Evolutionary conservation across 2,113 vertebrate genomes (phyloP).

Genomic region (Tetrao urogallus): DNA sequence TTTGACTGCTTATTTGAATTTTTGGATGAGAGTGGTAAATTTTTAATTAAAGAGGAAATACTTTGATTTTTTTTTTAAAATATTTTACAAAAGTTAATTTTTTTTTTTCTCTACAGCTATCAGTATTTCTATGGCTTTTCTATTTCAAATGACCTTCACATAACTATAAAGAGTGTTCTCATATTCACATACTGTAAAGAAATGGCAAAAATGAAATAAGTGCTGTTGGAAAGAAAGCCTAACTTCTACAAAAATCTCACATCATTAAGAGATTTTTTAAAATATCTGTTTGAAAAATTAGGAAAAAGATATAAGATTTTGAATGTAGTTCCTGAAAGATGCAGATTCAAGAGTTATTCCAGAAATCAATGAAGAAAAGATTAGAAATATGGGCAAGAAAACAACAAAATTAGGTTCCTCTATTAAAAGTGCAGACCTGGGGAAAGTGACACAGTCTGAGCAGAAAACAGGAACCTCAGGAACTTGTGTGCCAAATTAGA

Average conservation of each 20-base stretch:
- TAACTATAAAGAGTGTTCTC: not conserved
- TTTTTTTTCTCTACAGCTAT: not conserved
- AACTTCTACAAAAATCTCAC: not conserved
- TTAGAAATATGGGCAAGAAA: not conserved
- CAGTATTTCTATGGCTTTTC: not conserved
- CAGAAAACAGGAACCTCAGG: not conserved
- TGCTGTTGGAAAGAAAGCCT: not conserved
- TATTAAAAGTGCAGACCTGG: not conserved
- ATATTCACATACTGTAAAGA: not conserved
- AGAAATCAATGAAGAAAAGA: not conserved
- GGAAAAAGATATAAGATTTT: not conserved
- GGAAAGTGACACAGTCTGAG: not conserved
- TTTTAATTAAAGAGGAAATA: not conserved
- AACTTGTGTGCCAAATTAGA: not conserved
- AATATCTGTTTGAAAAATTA: fast-evolving
- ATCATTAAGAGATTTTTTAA: not conserved
- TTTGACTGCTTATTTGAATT: not conserved
- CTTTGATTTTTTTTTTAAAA: not conserved
- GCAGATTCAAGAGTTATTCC: not conserved
- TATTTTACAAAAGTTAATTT: not conserved
- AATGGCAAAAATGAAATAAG: not conserved
- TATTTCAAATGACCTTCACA: not conserved
- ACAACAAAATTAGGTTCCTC: not conserved
- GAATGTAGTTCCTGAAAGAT: not conserved
- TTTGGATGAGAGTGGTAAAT: not conserved